Evolutionary conservation across 2,888 invertebrate genomes (phyloP), one percentile per base, ranked within the genome.

Genomic region (Thelaira solivaga): DNA sequence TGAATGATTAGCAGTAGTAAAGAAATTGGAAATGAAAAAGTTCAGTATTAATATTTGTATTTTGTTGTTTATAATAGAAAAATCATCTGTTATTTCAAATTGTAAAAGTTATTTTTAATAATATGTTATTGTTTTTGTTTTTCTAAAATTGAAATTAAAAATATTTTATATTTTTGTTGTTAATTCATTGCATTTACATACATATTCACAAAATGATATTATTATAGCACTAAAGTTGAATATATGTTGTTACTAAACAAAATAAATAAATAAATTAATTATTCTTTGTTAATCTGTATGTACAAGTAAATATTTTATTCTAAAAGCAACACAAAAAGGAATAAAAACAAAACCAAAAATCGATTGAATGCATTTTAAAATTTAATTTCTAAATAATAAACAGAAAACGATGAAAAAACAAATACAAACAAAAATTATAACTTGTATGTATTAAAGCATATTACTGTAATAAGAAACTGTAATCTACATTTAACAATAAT

Each of bases 281-380:
- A 76, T 72, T 61, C 53, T 76, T 69, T 78, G 67, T 74, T 55
- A 73, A 43, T 73, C 73, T 69, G 74, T 78, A 69, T 74, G 68
- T 77, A 77, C 61, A 77, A 77, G 72, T 77, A n/a, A n/a, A n/a
- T n/a, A 62, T 78, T 69, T 53, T 59, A 71, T 64, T 71, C 18
- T 43, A 47, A 49, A 31, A 34, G 11, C n/a, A 26, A 24, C 51
- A 34, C 16, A 51, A 7, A 18, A 51, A 67, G 64, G 45, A 53
- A 8, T 36, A 22, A 47, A 64, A 20, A n/a, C 7, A 36, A 36
- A 36, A 36, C 1, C 8, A n/a, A 29, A 64, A 72, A 45, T 57
- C 45, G 45, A 59, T 69, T 51, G 57, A 72, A 11, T 68, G 74
- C 78, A 74, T 78, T 78, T 74, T 18, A 20, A 71, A 74, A 57